Evolutionary conservation across 2,888 invertebrate species (phyloP), one percentile per base, ranked within the genome.

Genomic region (Vanessa cardui): DNA sequence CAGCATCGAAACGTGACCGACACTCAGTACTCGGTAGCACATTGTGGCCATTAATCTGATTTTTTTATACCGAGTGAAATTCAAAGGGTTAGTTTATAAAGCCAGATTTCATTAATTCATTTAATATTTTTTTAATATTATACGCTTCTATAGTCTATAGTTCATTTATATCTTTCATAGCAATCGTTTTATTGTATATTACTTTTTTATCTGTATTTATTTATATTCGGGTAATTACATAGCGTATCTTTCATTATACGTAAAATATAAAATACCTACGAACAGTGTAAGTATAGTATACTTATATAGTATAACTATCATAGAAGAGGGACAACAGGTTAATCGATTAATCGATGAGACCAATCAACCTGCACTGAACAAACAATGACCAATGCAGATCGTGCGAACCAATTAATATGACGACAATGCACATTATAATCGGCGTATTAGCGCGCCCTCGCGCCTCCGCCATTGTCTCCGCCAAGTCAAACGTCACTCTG

Each of bases 391-490:
- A 64, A 69, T 71, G 68, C 76, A 64, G 62, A 66, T 72, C 77
- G 76, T 76, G 77, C 78, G 79, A 83, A 84, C 83, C 85, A 88
- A 88, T 88, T 87, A 87, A 80, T 81, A 81, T 78, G 58, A 79
- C 79, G 77, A 87, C 86, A 87, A 86, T 85, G 82, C 83, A 76
- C 83, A 83, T 85, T 85, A 85, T 85, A 84, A 83, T 82, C 83
- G 78, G 76, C 78, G 82, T 81, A 85, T 86, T 83, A 86, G 74
- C 83, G 77, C 80, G 78, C 80, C 81, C 78, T 77, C 77, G 12
- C 39, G 76, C 74, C 78, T 78, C 75, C 76, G 75, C 84, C 83
- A 86, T 88, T 87, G 87, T 88, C 78, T 80, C 78, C 78, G 78
- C 78, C 78, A 72, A 76, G 73, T 74, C 75, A 74, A 75, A 76